Evolutionary conservation across 53 echinoderm and acorn worm genomes (phyloP).

Genomic region (Arbacia lixula): DNA sequence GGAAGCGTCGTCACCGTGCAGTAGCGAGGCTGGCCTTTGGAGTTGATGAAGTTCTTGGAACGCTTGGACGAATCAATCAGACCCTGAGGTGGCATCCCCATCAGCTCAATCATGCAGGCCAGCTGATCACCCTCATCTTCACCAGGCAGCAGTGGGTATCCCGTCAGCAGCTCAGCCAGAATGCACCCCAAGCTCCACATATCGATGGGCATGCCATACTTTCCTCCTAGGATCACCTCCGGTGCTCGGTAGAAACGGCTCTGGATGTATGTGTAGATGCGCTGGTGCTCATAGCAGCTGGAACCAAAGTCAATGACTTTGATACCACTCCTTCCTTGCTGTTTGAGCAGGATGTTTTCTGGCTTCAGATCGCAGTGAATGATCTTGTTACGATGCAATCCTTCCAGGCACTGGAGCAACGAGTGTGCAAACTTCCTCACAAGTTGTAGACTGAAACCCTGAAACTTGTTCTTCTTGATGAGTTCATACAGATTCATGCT

Average conservation of each 20-base stretch:
- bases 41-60: constrained; percentile 99
- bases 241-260: constrained; percentile 98
- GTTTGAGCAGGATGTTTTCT: constrained; percentile 95
- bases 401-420: constrained; percentile 95
- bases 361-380: constrained; percentile 99
- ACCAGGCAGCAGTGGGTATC: constrained; percentile 98
- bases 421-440: constrained; percentile 99
- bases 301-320: constrained; percentile 99
- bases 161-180: constrained; percentile 93
- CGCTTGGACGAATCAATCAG: constrained; percentile 95
- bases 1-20: constrained; percentile 98
- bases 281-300: constrained; percentile 99
- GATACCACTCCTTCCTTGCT: constrained; percentile 98
- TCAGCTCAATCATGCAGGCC: constrained; percentile 92
- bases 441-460: constrained; percentile 97
- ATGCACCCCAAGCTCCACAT: constrained; percentile 99
- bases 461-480: constrained; percentile 99
- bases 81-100: constrained; percentile 95
- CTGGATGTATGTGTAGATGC: constrained; percentile 99
- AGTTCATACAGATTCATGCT: constrained; percentile 99
- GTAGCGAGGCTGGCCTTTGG: constrained; percentile 98
- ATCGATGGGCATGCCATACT: constrained; percentile 99
- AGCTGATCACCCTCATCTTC: constrained; percentile 99
- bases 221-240: constrained; percentile 95
- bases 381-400: constrained; percentile 94